Conservation (phyloP, 2,888 invertebrate species). For the Tipula vernalis region DNA sequence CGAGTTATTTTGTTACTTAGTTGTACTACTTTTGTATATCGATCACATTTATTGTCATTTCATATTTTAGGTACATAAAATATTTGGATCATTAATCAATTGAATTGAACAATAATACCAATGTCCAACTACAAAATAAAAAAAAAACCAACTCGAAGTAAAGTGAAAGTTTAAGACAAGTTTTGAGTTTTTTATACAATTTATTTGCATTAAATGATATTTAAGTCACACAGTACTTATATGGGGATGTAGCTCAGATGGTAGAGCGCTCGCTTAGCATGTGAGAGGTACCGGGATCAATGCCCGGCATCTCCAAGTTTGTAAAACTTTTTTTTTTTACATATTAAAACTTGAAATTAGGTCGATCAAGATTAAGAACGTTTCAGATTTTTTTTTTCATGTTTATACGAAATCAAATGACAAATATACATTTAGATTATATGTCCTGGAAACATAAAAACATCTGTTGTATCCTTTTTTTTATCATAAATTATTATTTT, state of each 20-base stretch:
- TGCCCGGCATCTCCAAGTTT: background rate
- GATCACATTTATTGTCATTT: too few relatives aligned
- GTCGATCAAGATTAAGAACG: background rate
- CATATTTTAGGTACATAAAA: too few relatives aligned
- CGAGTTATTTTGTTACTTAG: too few relatives aligned
- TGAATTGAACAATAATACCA: too few relatives aligned
- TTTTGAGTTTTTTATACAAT: too few relatives aligned
- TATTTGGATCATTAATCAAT: too few relatives aligned
- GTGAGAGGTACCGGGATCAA: constrained; percentile 11
- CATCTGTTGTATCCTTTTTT: background rate
- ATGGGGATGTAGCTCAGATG: constrained; percentile 12
- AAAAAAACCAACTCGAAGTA: too few relatives aligned
- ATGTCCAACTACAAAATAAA: too few relatives aligned
- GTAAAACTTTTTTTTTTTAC: background rate
- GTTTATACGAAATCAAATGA: background rate
- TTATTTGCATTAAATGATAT: too few relatives aligned
- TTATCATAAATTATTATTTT: background rate
- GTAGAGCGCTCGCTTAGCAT: constrained; percentile 12
- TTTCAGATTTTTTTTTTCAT: background rate
- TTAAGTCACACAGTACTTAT: background rate
- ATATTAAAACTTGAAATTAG: background rate
- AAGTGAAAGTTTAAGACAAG: background rate
- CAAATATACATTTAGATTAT: background rate
- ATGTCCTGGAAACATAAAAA: background rate
- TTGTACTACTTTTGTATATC: too few relatives aligned